Conservation (phyloP, 1,140 invertebrate species). For the Andricus grossulariae region DNA sequence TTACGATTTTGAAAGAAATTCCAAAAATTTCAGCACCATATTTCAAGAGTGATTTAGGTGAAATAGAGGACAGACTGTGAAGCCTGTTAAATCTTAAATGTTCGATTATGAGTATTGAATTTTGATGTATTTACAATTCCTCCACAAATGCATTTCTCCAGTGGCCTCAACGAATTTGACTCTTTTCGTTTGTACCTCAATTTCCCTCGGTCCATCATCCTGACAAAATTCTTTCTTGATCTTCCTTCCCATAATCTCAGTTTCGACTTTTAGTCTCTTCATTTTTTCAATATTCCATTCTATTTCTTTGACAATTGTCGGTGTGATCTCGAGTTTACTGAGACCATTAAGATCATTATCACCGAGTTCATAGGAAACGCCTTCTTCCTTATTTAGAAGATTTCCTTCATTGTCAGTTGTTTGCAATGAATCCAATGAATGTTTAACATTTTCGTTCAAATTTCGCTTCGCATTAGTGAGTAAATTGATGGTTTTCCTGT, state of each 20-base stretch:
- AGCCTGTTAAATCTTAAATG: no score
- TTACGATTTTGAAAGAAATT: no score
- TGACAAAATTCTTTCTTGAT: background rate
- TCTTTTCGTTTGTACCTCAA: slow-evolving; percentile 17
- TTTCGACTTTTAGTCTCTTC: slow-evolving; percentile 42
- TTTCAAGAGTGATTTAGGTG: no score
- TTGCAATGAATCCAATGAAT: slow-evolving; percentile 36
- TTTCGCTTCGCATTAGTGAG: slow-evolving; percentile 1
- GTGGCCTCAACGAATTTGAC: slow-evolving; percentile 53
- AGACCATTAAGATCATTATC: slow-evolving; percentile 53
- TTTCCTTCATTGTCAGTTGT: slow-evolving; percentile 40
- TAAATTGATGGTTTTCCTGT: slow-evolving; percentile 1
- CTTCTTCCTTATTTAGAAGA: slow-evolving; percentile 34
- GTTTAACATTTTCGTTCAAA: slow-evolving; percentile 3
- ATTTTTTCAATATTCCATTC: slow-evolving; percentile 54
- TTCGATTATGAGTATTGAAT: no score
- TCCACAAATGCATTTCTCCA: slow-evolving; percentile 50
- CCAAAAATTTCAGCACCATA: no score
- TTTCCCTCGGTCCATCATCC: background rate
- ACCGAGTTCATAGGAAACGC: slow-evolving; percentile 43
- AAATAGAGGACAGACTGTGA: no score
- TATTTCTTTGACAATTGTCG: slow-evolving; percentile 50
- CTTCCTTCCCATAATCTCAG: background rate
- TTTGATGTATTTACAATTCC: slow-evolving; percentile 1
- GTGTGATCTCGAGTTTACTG: slow-evolving; percentile 55